Base-by-base conservation (phyloP, 2,888 invertebrate species). In the Monoplex corrugatus region DNA sequence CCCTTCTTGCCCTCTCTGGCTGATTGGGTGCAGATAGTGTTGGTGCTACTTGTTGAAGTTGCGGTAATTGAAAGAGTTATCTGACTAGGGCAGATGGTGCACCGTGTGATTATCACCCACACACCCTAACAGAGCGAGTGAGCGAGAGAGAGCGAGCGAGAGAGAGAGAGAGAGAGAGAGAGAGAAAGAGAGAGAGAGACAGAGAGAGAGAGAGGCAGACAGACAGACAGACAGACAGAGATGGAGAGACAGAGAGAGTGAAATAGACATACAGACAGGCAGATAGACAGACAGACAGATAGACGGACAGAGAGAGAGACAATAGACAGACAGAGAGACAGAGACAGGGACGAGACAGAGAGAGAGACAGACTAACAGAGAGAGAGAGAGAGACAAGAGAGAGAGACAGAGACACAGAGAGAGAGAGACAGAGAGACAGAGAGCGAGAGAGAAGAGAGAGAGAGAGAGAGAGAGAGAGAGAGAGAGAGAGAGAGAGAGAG, bases 31-130 rank as follows among this genome's bases (percentile, higher is more conserved):
- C 35, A 28, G 78, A 6, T 38, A 2, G 5, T 13, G 38, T 78
- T 19, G 78, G 38, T 38, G 40, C 38, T 38, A 35, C 6, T 16
- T 6, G 78, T 13, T 8, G 78, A 38, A 32, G 32, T 23, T 23
- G 5, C 10, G 78, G 78, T 78, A 38, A 78, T 78, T 78, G 78
- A 78, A 78, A 78, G 38, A 38, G 78, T 78, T 78, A 78, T 78
- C 78, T 78, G 38, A 78, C 32, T 78, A 78, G 78, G 32, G 78
- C 78, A 78, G 78, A 78, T 13, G 78, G 78, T 38, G 28, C 16
- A 38, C 40, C 72, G 5, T 13, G 78, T 13, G 28, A 57, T 32
- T 45, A 57, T 28, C 32, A 32, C 32, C n/a, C n/a, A n/a, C n/a
- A n/a, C n/a, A n/a, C n/a, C n/a, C n/a, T n/a, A n/a, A n/a, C n/a